Base-by-base conservation (phyloP, 2,888 invertebrate genomes). In the Tribolium freemani region DNA sequence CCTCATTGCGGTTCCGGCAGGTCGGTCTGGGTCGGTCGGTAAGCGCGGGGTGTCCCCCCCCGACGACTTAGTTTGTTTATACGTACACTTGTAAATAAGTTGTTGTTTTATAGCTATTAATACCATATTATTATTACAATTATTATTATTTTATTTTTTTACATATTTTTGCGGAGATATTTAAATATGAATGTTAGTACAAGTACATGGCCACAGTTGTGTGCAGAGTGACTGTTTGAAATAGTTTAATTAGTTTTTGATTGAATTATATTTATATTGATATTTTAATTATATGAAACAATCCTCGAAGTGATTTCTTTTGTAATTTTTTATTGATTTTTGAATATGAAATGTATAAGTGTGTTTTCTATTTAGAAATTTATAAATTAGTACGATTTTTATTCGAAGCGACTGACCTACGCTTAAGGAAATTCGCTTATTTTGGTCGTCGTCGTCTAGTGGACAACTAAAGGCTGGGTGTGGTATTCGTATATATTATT, bases 141-240 rank as follows among this genome's bases (percentile, higher is more conserved):
- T 84, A 85, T 86, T 86, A 87, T 86, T 87, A 87, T 87, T 87
- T 87, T 87, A 87, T 87, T 87, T 87, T 87, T 87, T 87, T 87
- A 87, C 86, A 86, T 87, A 86, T 87, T 87, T 87, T 87, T 87
- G 86, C 86, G 86, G 83, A 87, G 86, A 87, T 87, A 86, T 87
- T 87, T 87, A 86, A 86, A 81, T 86, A 86, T 86, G 83, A 85
- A 87, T 86, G 86, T 87, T 87, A 87, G 86, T 87, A 87, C 87
- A 86, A 86, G 84, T 84, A 83, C 83, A 85, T 84, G 84, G 85
- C 83, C 83, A 83, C 83, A 78, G 81, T 83, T 84, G 85, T 84
- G 85, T 84, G 84, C 84, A 82, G 85, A 84, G 85, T 86, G 86
- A 86, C 86, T 86, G 85, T 85, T 86, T 84, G 75, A 83, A 82